Base-by-base conservation (phyloP, 2,888 invertebrate genomes). In the Cephalotes varians region DNA sequence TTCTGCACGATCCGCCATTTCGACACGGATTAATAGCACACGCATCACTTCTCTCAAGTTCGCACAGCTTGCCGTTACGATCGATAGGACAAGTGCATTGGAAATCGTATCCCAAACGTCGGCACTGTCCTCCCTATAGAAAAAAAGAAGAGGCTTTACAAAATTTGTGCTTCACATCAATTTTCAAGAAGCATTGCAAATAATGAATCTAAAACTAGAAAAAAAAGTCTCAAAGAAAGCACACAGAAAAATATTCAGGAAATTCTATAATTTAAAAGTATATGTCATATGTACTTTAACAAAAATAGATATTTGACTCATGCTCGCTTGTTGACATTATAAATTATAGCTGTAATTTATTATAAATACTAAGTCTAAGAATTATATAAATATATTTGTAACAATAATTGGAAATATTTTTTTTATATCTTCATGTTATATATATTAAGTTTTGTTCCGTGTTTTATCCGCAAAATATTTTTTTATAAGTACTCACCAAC, bases 1-100 rank as follows among this genome's bases (percentile, higher is more conserved):
- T 98, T 89, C 98, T 97, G 91, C 99, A 99, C 0, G 98, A 98
- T 2, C 98, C 99, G 10, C 98, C 98, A 93, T 99, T 98, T 91
- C 97, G 96, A 93, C 99, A 99, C 0, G 98, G 98, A 92, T 97
- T 97, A 72, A 96, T 97, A 72, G 97, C 97, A 92, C 98, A 99
- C 0, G 97, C 97, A 91, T 98, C 98, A 47, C 98, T 97, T 89
- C 97, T 96, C 93, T 98, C 98, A 74, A 97, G 94, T 93, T 99
- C 98, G 92, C 98, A 98, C 40, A 96, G 96, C 92, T 97, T 97
- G 0, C 98, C 98, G 92, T 98, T 97, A 82, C 97, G 96, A 77
- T 97, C 96, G 0, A 96, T 94, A 0, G 98, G 97, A 93, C 99
- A 99, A 2, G 96, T 95, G 92, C 99, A 99, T 85, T 97, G 96